Evolutionary conservation across 2,888 invertebrate genomes (phyloP).

Genomic region (Macrophya annulata): DNA sequence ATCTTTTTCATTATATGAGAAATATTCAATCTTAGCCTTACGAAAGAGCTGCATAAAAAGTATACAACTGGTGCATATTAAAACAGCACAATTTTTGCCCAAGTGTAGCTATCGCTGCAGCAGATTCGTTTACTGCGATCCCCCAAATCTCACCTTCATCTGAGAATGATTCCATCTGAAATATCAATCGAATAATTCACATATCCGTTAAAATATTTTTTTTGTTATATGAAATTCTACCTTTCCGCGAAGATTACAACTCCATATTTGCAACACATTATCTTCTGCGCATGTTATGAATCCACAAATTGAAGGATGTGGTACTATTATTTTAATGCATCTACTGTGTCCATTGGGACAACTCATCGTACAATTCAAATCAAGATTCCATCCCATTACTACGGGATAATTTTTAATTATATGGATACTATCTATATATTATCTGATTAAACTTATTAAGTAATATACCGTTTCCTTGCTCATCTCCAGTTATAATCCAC

Average conservation of each 20-base stretch:
- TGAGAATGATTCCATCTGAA: constrained; percentile 62
- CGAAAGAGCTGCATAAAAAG: constrained; percentile 68
- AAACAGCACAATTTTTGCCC: constrained; percentile 65
- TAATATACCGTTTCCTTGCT: constrained; percentile 65
- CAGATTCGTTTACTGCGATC: constrained; percentile 61
- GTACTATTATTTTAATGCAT: constrained; percentile 58
- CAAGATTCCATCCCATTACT: constrained; percentile 65
- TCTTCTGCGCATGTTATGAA: constrained; percentile 64
- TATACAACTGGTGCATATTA: constrained; percentile 68
- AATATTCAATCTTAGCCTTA: constrained; percentile 56
- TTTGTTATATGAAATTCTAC: constrained; percentile 42
- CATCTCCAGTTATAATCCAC: constrained; percentile 69
- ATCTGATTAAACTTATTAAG: background rate
- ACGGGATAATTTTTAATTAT: background rate
- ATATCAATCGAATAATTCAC: background rate
- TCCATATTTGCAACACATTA: constrained; percentile 67
- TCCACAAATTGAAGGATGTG: constrained; percentile 68
- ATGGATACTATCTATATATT: too few species aligned
- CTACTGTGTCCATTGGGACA: constrained; percentile 60
- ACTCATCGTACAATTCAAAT: constrained; percentile 64
- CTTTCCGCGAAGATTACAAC: constrained; percentile 66
- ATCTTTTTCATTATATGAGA: background rate
- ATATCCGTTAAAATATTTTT: background rate
- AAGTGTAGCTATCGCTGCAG: constrained; percentile 61
- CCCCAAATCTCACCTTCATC: constrained; percentile 61